These are phyloP conservation scores for Cochlearius cochlearius DNA, from an alignment of 2,113 vertebrate species.

Conservation along the genomic window DNA sequence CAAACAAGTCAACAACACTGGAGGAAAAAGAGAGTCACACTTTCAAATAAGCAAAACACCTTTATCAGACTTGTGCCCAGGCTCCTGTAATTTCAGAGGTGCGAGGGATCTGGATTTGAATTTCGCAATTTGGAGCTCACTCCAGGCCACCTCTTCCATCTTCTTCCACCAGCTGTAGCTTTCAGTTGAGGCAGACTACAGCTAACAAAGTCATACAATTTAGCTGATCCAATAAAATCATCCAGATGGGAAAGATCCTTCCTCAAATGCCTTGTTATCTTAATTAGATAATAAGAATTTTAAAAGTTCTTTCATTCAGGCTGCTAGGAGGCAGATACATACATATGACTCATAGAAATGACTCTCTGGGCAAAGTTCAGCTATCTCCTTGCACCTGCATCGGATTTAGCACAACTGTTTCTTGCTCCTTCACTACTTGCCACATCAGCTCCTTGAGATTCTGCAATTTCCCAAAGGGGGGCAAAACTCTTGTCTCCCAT, in stretches of 20 bases:
- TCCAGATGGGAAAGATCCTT: slow-evolving; percentile 20
- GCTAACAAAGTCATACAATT: background rate
- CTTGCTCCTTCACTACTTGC: background rate
- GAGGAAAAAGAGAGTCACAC: background rate
- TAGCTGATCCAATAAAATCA: slow-evolving; percentile 22
- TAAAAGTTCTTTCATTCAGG: background rate
- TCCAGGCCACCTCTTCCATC: background rate
- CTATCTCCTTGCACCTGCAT: background rate
- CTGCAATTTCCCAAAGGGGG: background rate
- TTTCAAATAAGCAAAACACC: background rate
- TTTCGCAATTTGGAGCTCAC: background rate
- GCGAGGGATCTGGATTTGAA: background rate
- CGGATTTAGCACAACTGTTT: background rate
- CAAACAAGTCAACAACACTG: background rate
- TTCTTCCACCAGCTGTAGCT: background rate
- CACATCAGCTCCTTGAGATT: background rate
- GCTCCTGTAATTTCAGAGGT: background rate
- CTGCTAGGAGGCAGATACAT: slow-evolving; percentile 13
- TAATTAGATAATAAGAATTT: slow-evolving; percentile 18
- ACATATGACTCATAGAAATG: background rate
- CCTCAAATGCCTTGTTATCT: slow-evolving; percentile 36
- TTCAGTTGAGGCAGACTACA: background rate
- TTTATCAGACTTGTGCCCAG: background rate
- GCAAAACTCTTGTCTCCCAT: background rate
- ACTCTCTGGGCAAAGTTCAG: background rate